Base-by-base conservation (phyloP, 2,797 vertebrate genomes). In the Parotocinclus haroldoi region DNA sequence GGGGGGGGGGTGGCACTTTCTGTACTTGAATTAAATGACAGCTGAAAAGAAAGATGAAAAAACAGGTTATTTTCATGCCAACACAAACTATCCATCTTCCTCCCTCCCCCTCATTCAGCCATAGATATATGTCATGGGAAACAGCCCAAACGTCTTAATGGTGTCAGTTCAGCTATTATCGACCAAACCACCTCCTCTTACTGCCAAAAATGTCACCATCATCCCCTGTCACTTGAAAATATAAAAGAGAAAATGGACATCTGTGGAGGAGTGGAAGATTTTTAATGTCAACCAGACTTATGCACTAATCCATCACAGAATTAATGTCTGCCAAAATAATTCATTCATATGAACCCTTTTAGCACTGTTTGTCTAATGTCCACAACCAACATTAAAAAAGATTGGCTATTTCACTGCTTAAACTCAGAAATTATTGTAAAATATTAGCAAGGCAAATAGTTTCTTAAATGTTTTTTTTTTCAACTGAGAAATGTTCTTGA, bases 151-250 rank as follows among this genome's bases (percentile, higher is more conserved):
- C 73, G 36, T 77, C 80, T 80, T 88, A 86, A 89, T 88, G 86
- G 86, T 87, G 84, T 89, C 84, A 86, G 78, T 16, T 79, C 67
- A 82, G 80, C 56, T 72, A 85, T 87, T 88, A 88, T 81, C 77
- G 74, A 78, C 71, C 72, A 65, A 64, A 69, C 70, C 0, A 70
- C 77, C 70, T 78, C 79, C 71, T 76, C 58, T 45, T 79, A 73
- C 39, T 72, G 64, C 82, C 75, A 73, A 78, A 88, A 89, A 86
- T 86, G 83, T 86, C 85, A 85, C 73, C 78, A 63, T 68, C 36
- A 49, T 84, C 58, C 12, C 74, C 76, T 72, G 76, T 72, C 65
- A 76, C 79, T 77, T 63, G 64, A 40, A 69, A 79, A 78, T 66
- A 17, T 39, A 42, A 14, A 71, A 78, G 73, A 56, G 5, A 73